These are phyloP conservation scores for Corythornis madagascariensis DNA, from an alignment of 2,113 vertebrate genomes.

Conservation along the genomic window DNA sequence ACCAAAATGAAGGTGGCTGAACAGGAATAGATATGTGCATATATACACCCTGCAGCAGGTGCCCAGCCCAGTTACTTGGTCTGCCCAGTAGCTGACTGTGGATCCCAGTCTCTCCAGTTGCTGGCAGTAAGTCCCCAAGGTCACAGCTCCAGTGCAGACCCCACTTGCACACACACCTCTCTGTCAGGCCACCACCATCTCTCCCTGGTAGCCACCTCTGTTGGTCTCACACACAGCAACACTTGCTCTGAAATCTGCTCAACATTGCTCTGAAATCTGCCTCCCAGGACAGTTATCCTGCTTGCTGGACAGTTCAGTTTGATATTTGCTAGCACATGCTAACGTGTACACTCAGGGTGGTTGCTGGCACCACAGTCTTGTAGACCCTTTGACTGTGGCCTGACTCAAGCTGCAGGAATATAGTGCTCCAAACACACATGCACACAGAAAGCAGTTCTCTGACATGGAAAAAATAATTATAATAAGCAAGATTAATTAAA, in stretches of 20 bases:
- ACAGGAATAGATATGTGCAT: neutral
- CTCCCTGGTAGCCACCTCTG: neutral
- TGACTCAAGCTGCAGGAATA: neutral
- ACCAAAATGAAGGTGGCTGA: neutral
- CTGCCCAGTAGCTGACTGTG: neutral
- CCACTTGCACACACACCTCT: neutral
- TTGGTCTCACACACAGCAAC: neutral
- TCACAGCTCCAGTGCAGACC: neutral
- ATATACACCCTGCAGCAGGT: neutral
- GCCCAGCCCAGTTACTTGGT: neutral
- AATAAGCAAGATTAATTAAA: neutral
- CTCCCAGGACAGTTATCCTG: neutral
- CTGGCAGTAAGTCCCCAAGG: rapidly evolving
- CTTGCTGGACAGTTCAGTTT: neutral
- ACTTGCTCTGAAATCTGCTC: neutral
- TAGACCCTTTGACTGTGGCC: neutral
- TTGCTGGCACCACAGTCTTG: neutral
- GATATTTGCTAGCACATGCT: neutral
- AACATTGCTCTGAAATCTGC: neutral
- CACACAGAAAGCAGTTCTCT: neutral
- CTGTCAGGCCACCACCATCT: rapidly evolving
- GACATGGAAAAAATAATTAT: neutral
- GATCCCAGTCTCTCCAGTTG: neutral
- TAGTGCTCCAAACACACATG: neutral
- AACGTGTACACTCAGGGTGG: neutral